Evolutionary conservation across 1,140 invertebrate genomes (phyloP).

Genomic region (Tetragonula clypearis): DNA sequence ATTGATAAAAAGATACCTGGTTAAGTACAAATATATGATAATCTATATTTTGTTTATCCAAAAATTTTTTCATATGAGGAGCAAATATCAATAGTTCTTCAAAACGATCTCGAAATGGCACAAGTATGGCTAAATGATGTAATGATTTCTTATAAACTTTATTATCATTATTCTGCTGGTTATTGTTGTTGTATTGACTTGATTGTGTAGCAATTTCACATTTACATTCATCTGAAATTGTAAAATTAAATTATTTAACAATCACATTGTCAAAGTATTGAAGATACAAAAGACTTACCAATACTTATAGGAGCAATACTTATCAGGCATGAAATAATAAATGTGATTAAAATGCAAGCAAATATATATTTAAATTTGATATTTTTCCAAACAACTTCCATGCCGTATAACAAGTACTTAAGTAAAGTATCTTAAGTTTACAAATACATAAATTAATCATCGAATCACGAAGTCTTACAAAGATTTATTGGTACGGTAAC

Average conservation of each 20-base stretch:
- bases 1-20: constrained; percentile 83
- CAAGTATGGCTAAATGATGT: constrained; percentile 90
- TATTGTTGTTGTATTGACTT: constrained; percentile 44
- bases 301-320: constrained; percentile 75
- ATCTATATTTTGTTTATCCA: constrained; percentile 90
- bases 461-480: constrained; percentile 2
- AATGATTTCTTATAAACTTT: constrained; percentile 55
- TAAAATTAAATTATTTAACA: constrained; percentile 26
- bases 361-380: constrained; percentile 77
- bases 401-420: constrained; percentile 22
- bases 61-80: constrained; percentile 94
- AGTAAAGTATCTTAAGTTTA: constrained; percentile 18
- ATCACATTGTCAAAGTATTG: neutral
- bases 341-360: constrained; percentile 76
- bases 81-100: constrained; percentile 96
- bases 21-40: constrained; percentile 97
- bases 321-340: constrained; percentile 77
- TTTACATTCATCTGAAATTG: constrained; percentile 76
- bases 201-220: constrained; percentile 64
- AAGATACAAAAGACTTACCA: constrained; percentile 68
- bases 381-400: constrained; percentile 69
- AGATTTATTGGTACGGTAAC: neutral
- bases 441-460: constrained; percentile 13
- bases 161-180: constrained; percentile 46
- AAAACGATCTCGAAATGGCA: constrained; percentile 97